These are phyloP conservation scores for Drosophila santomea DNA, from an alignment of 1,140 invertebrate genomes.

Conservation along the genomic window DNA sequence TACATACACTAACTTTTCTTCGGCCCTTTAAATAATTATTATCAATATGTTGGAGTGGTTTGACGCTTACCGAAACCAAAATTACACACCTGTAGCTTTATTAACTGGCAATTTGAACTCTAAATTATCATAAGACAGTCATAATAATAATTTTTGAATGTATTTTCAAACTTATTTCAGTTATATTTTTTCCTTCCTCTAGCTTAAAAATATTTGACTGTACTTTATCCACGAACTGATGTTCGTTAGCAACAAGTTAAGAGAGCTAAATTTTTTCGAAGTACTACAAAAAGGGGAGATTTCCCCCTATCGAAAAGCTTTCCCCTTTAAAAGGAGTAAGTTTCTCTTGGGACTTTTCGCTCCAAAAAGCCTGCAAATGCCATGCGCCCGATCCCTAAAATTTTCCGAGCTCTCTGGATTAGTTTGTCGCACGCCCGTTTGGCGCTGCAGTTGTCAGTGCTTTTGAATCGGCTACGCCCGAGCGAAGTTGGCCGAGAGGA, in stretches of 20 bases:
- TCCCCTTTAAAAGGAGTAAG: not conserved
- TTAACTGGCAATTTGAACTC: no score
- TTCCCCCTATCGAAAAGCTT: conserved; percentile 9
- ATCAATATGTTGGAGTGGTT: no score
- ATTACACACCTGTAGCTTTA: no score
- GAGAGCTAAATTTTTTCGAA: conserved; percentile 7
- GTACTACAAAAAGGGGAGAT: not conserved
- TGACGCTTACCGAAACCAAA: no score
- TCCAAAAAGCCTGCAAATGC: not conserved
- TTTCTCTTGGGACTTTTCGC: not conserved
- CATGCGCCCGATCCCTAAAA: conserved; percentile 48
- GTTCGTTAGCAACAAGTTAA: conserved; percentile 36
- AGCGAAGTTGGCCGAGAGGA: conserved; percentile 15
- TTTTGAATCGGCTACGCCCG: conserved; percentile 11
- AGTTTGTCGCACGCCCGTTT: conserved; percentile 44
- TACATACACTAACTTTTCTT: no score
- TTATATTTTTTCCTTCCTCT: no score
- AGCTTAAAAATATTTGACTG: not conserved
- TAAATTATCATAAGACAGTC: no score
- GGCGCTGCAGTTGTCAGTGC: conserved; percentile 38
- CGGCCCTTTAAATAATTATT: no score
- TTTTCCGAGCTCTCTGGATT: not conserved
- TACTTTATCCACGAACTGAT: no score
- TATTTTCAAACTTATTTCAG: no score
- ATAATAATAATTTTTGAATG: no score